Evolutionary conservation across 2,113 vertebrate species (phyloP), one percentile per base, ranked within the genome.

Genomic region (Tragelaphus scriptus): DNA sequence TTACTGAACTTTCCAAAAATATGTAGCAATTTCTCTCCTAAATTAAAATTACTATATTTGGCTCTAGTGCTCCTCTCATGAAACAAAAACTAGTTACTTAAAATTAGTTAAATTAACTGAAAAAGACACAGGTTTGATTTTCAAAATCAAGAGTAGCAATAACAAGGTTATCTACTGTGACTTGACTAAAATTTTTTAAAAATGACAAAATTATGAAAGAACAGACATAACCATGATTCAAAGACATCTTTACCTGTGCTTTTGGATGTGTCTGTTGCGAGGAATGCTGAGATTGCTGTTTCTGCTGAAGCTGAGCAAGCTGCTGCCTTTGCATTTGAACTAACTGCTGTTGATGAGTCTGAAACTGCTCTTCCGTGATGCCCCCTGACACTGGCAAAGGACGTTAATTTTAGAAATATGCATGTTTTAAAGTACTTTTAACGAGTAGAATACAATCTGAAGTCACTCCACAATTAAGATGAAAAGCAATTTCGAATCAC

Each of bases 301-400:
- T 99, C 98, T 99, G 99, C 96, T 99, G 99, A 96, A 99, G 99
- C 98, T 99, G 99, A 79, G 99, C 99, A 92, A 99, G 99, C 79
- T 99, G 99, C 97, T 99, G 99, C 96, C 99, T 99, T 98, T 99
- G 99, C 99, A 99, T 99, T 97, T 99, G 99, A 95, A 99, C 99
- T 96, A 99, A 96, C 98, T 99, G 99, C 98, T 99, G 99, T 96
- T 99, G 99, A 98, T 99, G 99, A 68, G 99, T 99, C 98, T 99
- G 99, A 98, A 99, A 99, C 61, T 99, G 99, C 95, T 99, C 99
- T 97, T 99, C 99, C 51, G 99, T 99, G 98, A 99, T 99, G n/a
- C 99, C 99, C 96, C 99, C 99, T 97, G 99, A 98, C 89, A 99
- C 99, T 99, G 53, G 63, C 65, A 97, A 98, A 93, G 96, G 94